A percentile compares a stretch with the other conserved stretches of the same genome.
These are phyloP conservation scores for Polydrusus pterygomalis DNA, from an alignment of 2,888 invertebrate genomes.

Conservation along the genomic window DNA sequence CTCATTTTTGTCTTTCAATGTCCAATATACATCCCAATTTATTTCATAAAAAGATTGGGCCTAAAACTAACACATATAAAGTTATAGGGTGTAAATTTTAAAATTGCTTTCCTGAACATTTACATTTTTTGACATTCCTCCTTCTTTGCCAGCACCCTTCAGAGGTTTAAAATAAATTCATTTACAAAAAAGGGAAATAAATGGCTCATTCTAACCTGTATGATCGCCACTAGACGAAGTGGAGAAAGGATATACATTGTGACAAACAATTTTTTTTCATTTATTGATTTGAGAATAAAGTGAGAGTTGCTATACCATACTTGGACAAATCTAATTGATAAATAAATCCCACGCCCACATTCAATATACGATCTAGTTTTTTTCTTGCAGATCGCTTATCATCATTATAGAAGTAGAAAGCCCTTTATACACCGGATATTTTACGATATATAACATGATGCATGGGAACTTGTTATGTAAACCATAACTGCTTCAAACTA, in stretches of 20 bases:
- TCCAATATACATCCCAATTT: no score
- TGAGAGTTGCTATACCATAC: constrained; percentile 30
- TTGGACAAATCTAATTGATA: constrained; percentile 30
- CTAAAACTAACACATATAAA: no score
- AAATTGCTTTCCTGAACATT: no score
- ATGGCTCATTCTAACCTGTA: no score
- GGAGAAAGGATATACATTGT: neutral
- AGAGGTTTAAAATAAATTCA: no score
- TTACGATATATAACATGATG: constrained; percentile 22
- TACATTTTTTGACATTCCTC: no score
- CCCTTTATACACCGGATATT: constrained; percentile 29
- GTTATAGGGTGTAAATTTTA: no score
- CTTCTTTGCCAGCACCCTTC: no score
- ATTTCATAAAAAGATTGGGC: no score
- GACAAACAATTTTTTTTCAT: neutral
- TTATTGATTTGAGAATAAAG: constrained; percentile 15
- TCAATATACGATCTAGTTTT: neutral
- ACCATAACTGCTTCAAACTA: constrained; percentile 5
- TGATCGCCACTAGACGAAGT: neutral
- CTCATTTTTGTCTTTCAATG: no score
- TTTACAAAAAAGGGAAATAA: no score
- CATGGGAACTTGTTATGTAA: constrained; percentile 32
- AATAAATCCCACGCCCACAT: constrained; percentile 34
- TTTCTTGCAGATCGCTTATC: constrained; percentile 14
- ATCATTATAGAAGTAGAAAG: constrained; percentile 27